Evolutionary conservation across 2,888 invertebrate genomes (phyloP).

Genomic region (Anarsia innoxiella): DNA sequence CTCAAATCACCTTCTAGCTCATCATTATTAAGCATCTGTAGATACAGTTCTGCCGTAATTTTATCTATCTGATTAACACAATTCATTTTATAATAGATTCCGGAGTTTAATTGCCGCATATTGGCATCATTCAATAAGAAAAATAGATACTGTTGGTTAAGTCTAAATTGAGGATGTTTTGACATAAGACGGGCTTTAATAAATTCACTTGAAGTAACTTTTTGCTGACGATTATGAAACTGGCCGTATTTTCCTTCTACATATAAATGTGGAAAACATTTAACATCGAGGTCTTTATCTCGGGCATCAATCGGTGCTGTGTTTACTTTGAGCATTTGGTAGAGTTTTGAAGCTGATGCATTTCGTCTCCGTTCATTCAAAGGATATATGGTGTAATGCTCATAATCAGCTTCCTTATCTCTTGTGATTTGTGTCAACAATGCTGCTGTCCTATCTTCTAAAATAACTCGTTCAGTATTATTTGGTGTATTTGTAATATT

Average conservation of each 20-base stretch:
- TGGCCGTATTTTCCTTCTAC: constrained; percentile 23
- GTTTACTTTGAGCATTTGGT: constrained; percentile 21
- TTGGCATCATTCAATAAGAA: constrained; percentile 16
- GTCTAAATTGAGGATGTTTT: constrained; percentile 16
- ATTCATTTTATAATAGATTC: constrained; percentile 28
- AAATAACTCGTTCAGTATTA: background rate
- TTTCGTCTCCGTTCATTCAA: constrained; percentile 16
- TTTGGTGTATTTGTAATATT: too few relatives aligned
- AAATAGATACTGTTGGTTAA: constrained; percentile 17
- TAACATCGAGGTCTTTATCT: constrained; percentile 18
- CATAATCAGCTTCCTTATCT: constrained; percentile 14
- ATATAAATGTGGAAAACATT: constrained; percentile 18
- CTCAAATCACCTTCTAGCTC: constrained; percentile 26
- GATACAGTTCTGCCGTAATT: constrained; percentile 23
- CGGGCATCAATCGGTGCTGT: constrained; percentile 17
- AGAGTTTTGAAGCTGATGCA: constrained; percentile 17
- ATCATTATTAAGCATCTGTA: constrained; percentile 22
- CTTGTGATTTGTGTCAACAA: constrained; percentile 12
- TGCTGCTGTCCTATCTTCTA: background rate
- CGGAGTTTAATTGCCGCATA: constrained; percentile 22
- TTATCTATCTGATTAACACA: constrained; percentile 19
- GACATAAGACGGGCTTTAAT: constrained; percentile 18
- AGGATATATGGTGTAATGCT: constrained; percentile 18
- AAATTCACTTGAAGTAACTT: constrained; percentile 17
- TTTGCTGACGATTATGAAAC: constrained; percentile 17